Percentiles rank a stretch among this genome's conserved stretches.
These are phyloP conservation scores for Cinara cedri DNA, from an alignment of 2,888 invertebrate genomes.

Conservation along the genomic window DNA sequence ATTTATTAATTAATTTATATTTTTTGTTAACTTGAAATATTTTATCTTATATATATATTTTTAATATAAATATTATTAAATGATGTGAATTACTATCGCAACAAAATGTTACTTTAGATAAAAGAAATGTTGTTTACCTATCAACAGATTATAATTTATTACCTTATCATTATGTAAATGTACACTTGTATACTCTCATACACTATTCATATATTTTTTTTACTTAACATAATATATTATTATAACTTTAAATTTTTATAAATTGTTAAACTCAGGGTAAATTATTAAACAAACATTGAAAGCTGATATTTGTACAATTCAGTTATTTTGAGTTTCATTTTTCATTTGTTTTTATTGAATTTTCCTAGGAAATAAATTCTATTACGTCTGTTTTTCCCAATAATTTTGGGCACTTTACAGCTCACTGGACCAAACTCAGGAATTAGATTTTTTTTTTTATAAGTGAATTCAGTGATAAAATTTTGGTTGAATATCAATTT, in stretches of 20 bases:
- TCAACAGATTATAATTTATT: slow-evolving; percentile 26
- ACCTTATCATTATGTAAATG: neutral
- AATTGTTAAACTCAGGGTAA: slow-evolving; percentile 31
- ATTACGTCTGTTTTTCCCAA: too few relatives aligned
- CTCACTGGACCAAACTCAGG: too few relatives aligned
- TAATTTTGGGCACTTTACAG: too few relatives aligned
- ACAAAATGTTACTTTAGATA: slow-evolving; percentile 13
- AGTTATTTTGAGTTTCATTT: neutral
- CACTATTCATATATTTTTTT: slow-evolving; percentile 12
- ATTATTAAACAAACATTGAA: neutral
- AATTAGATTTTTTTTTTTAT: too few relatives aligned
- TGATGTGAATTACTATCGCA: slow-evolving; percentile 17
- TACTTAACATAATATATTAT: slow-evolving; percentile 6
- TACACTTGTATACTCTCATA: neutral
- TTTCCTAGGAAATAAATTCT: too few relatives aligned
- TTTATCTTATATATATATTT: slow-evolving; percentile 39
- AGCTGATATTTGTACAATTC: neutral
- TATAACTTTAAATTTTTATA: neutral
- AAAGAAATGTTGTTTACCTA: slow-evolving; percentile 16
- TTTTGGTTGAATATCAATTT: too few relatives aligned
- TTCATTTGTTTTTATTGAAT: too few relatives aligned
- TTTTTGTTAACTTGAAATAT: slow-evolving; percentile 55
- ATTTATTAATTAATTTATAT: slow-evolving; percentile 41
- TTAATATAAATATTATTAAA: slow-evolving; percentile 27
- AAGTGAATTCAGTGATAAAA: too few relatives aligned